Evolutionary conservation across 92 coral and sea anemone genomes (phyloP), one percentile per base, ranked within the genome.

Genomic region (Bergia puertoricense): DNA sequence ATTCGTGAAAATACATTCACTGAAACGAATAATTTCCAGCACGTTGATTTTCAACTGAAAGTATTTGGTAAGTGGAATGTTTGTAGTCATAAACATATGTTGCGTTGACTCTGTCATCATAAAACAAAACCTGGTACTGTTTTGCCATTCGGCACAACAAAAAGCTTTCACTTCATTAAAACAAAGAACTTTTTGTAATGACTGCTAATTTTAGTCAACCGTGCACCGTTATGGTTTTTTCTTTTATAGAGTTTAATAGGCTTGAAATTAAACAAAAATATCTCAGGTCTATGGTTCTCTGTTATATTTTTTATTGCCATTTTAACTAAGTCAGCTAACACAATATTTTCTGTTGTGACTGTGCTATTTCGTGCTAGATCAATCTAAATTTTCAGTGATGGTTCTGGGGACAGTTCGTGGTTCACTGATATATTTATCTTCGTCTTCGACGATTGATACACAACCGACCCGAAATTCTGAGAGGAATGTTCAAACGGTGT

Each of bases 41-140:
- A 13, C 4, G 20, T 10, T 36, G 43, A 84, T 36, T 71, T 84
- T 84, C 79, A 84, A 74, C 45, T 69, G 45, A 84, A 84, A 72
- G 46, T 71, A 84, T 71, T 68, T 62, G 56, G 56, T 43, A 22
- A 39, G 13, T 22, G 76, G 50, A 40, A 57, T 65, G 75, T 82
- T 44, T 71, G 48, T 44, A 48, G 9, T 82, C 57, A 69, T 45
- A 68, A 69, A 38, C 87, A 84, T 36, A 73, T 71, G 79, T 48
- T 69, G 10, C 66, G 36, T 23, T 41, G 56, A 84, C 37, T 84
- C 87, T 84, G 87, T 84, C 87, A 84, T 84, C 87, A 48, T 10
- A 71, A 50, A 13, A 45, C 11, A 37, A 15, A 69, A 72, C 41
- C 79, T 71, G 87, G 44, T 51, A 46, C 14, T 45, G 79, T 72